phyloP scores from a whole-genome alignment of 2,888 invertebrate species.

The Melipona beecheii region DNA sequence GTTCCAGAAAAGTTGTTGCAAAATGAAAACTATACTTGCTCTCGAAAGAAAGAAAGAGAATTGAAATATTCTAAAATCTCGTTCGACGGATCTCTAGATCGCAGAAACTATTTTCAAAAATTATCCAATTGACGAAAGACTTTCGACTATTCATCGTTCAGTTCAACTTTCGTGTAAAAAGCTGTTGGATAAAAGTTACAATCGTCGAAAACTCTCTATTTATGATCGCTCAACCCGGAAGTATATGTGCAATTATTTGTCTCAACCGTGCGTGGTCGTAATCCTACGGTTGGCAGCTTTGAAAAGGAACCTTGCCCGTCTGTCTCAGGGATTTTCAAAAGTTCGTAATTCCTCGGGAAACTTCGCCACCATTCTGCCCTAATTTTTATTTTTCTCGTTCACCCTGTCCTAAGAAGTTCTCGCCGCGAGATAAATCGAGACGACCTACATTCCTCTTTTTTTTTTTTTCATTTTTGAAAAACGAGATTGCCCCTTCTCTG shows the following conservation, averaged over 20 bases:
- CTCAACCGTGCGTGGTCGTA: background rate
- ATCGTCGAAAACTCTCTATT: background rate
- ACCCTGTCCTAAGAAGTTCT: background rate
- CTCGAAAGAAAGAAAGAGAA: too few relatives aligned
- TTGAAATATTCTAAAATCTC: too few relatives aligned
- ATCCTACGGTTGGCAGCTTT: slow-evolving; percentile 1
- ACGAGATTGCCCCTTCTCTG: background rate
- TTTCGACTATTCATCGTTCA: too few relatives aligned
- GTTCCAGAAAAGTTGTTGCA: too few relatives aligned
- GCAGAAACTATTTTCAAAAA: background rate
- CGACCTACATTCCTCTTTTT: background rate
- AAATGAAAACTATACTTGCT: too few relatives aligned
- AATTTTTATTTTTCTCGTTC: background rate
- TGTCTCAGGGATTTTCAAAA: slow-evolving; percentile 11
- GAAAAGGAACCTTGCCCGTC: background rate
- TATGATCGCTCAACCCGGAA: background rate
- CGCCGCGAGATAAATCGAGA: background rate
- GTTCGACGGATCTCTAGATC: too few relatives aligned
- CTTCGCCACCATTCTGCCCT: background rate
- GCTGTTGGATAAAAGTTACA: too few relatives aligned
- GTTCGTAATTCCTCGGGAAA: slow-evolving; percentile 1
- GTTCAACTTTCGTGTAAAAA: too few relatives aligned
- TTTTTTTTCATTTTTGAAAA: background rate
- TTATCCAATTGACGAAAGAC: background rate
- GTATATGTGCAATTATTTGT: slow-evolving; percentile 7